Base-by-base conservation (phyloP, 2,113 vertebrate species). In the Anser cygnoides region DNA sequence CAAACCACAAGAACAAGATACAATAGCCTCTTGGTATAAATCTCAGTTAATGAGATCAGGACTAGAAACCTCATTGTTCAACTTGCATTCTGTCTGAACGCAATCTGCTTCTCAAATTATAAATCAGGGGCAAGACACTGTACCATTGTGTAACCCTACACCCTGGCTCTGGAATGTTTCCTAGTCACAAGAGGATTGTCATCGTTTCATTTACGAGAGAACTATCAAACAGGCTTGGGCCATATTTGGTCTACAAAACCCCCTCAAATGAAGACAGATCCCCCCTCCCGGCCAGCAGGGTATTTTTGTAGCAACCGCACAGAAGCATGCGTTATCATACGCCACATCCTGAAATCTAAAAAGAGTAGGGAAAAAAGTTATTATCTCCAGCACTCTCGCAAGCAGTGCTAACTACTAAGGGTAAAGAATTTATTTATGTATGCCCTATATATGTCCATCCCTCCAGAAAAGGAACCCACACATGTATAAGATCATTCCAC, bases 101-200 rank as follows among this genome's bases (percentile, higher is more conserved):
- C 92, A 96, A 96, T 97, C 93, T 95, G 93, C 92, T 96, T 93
- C 93, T 95, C 95, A 97, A 97, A 97, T 96, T 95, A 97, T 96
- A 97, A 97, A 96, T 97, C 96, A 96, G 77, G 77, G 93, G 90
- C 85, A 89, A 95, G 95, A 97, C 95, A 97, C 96, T 96, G 95
- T 96, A 94, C 95, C 93, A 95, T 96, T 97, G 95, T 96, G 95
- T 96, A 96, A 95, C 95, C 71, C 90, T 94, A 97, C 92, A 97
- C 95, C 89, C 95, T 0, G 3, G 86, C 92, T 93, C 95, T 97
- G 96, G 96, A 96, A 96, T 96, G 86, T 92, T 96, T 96, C 95
- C 95, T 93, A 94, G 86, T 96, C 93, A 96, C 92, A 95, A 96
- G 95, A 89, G 95, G 93, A 96, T 96, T 96, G 95, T 96, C 96